phyloP scores from a whole-genome alignment of 2,113 vertebrate species.

The Lamprotornis superbus region DNA sequence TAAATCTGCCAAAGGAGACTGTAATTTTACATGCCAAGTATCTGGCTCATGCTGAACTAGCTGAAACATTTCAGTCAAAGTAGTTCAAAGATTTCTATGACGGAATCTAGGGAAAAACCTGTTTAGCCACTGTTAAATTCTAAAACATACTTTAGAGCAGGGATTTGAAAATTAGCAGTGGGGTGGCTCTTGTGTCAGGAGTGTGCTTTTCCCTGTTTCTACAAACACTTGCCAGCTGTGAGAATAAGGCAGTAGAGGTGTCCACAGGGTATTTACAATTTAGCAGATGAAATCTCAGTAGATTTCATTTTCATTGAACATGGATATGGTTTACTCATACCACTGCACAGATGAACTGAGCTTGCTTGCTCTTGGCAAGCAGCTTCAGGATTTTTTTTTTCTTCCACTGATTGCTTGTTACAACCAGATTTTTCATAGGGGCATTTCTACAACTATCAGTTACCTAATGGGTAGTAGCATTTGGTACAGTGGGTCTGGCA shows the following conservation, averaged over 20 bases:
- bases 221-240: background rate
- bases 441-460: background rate
- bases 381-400: background rate
- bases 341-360: background rate
- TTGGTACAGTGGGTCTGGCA: background rate
- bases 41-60: background rate
- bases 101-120: background rate
- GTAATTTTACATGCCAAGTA: background rate
- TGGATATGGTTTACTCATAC: background rate
- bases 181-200: background rate
- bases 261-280: background rate
- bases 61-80: constrained; percentile 3
- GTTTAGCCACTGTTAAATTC: background rate
- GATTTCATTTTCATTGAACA: background rate
- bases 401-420: background rate
- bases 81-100: background rate
- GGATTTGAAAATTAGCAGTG: background rate
- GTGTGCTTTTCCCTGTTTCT: background rate
- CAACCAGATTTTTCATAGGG: background rate
- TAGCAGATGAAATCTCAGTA: background rate
- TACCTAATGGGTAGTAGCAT: background rate
- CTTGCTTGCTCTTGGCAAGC: background rate
- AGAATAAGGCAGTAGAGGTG: background rate
- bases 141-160: background rate
- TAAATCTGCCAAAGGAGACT: background rate